These are phyloP conservation scores for Drosophila limbata DNA, from an alignment of 2,888 invertebrate genomes.

Conservation along the genomic window DNA sequence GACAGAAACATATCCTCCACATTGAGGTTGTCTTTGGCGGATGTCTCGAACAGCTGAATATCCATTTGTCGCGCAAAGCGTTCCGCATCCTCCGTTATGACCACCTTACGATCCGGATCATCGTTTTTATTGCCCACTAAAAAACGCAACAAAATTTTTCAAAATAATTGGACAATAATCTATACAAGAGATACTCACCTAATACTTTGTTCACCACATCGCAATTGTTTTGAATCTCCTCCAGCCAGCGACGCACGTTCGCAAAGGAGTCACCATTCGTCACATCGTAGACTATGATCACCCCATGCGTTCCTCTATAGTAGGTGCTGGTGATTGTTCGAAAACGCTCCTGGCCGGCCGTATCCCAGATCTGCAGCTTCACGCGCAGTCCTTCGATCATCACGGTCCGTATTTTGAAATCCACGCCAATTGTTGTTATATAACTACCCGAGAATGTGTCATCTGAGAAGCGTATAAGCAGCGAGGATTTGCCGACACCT, in stretches of 20 bases:
- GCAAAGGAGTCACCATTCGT: slow-evolving; percentile 99
- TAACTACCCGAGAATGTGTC: slow-evolving; percentile 99
- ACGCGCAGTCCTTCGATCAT: slow-evolving; percentile 95
- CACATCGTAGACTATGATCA: slow-evolving; percentile 99
- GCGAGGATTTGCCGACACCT: slow-evolving; percentile 99
- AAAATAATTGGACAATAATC: background rate
- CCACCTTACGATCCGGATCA: slow-evolving; percentile 97
- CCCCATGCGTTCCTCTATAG: slow-evolving; percentile 99
- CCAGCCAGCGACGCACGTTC: slow-evolving; percentile 99
- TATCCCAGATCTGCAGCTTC: slow-evolving; percentile 99
- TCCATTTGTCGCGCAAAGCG: slow-evolving; percentile 99
- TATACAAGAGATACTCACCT: slow-evolving; percentile 87
- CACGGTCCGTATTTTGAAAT: slow-evolving; percentile 99
- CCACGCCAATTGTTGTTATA: slow-evolving; percentile 99
- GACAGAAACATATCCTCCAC: slow-evolving; percentile 97
- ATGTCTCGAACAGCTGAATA: slow-evolving; percentile 98
- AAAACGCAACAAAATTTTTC: background rate
- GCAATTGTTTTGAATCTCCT: slow-evolving; percentile 99
- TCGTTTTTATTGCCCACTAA: slow-evolving; percentile 98
- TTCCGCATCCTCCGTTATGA: slow-evolving; percentile 98
- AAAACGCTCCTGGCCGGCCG: slow-evolving; percentile 98
- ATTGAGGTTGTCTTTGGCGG: slow-evolving; percentile 99
- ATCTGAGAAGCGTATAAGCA: slow-evolving; percentile 98
- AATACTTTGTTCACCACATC: slow-evolving; percentile 99
- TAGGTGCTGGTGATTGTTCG: slow-evolving; percentile 99